These are phyloP conservation scores for Sesamia inferens DNA, from an alignment of 2,888 invertebrate genomes.

Conservation along the genomic window DNA sequence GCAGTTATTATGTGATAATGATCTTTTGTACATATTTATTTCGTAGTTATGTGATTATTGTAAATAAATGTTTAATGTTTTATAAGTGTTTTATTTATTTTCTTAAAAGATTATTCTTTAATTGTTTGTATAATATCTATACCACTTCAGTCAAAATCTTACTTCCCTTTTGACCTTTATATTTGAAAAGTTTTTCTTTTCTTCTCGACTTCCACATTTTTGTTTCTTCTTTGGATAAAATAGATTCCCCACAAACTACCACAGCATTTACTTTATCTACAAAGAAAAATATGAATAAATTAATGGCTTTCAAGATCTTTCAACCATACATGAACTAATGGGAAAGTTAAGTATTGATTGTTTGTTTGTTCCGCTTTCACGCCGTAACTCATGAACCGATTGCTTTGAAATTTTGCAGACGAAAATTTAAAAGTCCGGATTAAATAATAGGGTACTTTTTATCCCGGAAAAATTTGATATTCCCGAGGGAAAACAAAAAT, in stretches of 20 bases:
- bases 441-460: too few relatives aligned
- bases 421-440: too few relatives aligned
- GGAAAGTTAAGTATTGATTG: not conserved
- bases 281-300: conserved; percentile 14
- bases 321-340: not conserved
- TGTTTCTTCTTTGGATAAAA: conserved; percentile 86
- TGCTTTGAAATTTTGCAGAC: too few relatives aligned
- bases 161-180: conserved; percentile 80
- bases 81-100: conserved; percentile 39
- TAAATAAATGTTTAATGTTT: conserved; percentile 79
- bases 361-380: too few relatives aligned
- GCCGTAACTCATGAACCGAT: too few relatives aligned
- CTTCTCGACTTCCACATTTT: conserved; percentile 88
- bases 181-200: conserved; percentile 88
- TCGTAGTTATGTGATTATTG: conserved; percentile 72
- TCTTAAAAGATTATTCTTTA: not conserved
- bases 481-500: too few relatives aligned
- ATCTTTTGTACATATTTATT: conserved; percentile 82
- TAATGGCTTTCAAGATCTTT: conserved; percentile 2
- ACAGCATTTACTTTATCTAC: conserved; percentile 81
- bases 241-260: conserved; percentile 82
- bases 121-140: conserved; percentile 11
- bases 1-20: conserved; percentile 74
- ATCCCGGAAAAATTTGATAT: too few relatives aligned
- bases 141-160: conserved; percentile 69